These are phyloP conservation scores for Microcebus griseorufus DNA, from an alignment of 2,113 vertebrate species.

Conservation along the genomic window DNA sequence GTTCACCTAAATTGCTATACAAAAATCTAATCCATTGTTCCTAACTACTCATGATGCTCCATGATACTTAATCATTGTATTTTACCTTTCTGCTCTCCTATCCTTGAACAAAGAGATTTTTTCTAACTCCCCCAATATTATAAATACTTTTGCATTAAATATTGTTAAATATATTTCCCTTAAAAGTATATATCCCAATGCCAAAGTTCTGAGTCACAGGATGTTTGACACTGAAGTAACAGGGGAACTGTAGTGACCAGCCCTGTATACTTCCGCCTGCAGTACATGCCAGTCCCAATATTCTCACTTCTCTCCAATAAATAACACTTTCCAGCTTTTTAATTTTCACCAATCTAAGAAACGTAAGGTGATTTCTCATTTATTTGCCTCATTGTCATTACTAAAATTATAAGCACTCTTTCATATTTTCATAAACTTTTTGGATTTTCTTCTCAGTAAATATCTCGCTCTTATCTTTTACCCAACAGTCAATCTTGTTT, in stretches of 20 bases:
- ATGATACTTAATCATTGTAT: background rate
- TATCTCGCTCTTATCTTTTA: background rate
- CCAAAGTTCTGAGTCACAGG: background rate
- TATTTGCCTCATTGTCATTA: background rate
- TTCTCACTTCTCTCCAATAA: background rate
- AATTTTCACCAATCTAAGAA: background rate
- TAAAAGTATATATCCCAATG: background rate
- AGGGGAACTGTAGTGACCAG: background rate
- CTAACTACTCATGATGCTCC: background rate
- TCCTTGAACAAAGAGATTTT: background rate
- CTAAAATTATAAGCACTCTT: background rate
- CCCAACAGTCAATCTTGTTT: background rate
- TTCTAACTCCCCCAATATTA: background rate
- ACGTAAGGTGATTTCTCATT: background rate
- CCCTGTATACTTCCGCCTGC: background rate
- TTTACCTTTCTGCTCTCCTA: background rate
- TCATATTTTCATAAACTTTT: background rate
- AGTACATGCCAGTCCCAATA: background rate
- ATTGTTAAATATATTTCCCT: background rate
- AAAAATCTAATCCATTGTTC: background rate
- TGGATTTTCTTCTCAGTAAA: background rate
- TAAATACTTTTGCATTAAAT: background rate
- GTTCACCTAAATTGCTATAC: background rate
- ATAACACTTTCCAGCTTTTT: background rate
- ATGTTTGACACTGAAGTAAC: background rate